Evolutionary conservation across 30 jellyfish, hydroid and myxozoan species (phyloP), one percentile per base, ranked within the genome.

Genomic region (Mastigias papua): DNA sequence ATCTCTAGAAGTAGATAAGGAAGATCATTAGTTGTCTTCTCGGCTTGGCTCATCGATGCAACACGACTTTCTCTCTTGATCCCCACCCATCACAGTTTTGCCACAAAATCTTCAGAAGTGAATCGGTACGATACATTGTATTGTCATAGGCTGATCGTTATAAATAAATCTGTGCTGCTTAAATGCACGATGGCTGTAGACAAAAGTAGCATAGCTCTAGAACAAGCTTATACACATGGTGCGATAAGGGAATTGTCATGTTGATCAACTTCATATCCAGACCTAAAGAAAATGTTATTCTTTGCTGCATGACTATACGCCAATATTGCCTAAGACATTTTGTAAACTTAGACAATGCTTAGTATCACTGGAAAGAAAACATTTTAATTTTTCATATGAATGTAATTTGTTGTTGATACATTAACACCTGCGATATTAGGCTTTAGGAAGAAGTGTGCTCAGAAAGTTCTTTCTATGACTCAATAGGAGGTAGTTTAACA

Each of bases 351-450:
- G 42, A 25, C 19, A 27, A 63, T 22, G 42, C 23, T 63, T 63
- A 19, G 23, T 63, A 63, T 63, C 74, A 63, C 42, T 63, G 22
- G 13, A 63, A 63, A 15, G 8, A 9, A 63, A 63, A 63, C 74
- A 63, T 63, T 63, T 63, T 63, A 63, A 63, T 20, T 22, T 63
- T 63, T 63, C 3, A 63, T 63, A 9, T 63, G 17, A 63, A 2
- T 2, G 7, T 63, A 25, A 63, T 63, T 63, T 63, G 35, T 2
- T 63, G 74, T 63, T 63, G 35, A 63, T 63, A 63, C 74, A n/a
- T 10, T 1, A n/a, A 25, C 35, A 63, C 46, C 74, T 63, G 74
- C 67, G 67, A 21, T 54, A 54, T 54, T 7, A 21, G 27, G 27
- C 5, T 54, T 54, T n/a, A n/a, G n/a, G n/a, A n/a, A n/a, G n/a